A percentile compares a stretch with the other conserved stretches of the same genome.
These are phyloP conservation scores for Pseudoatta argentina DNA, from an alignment of 1,140 invertebrate genomes.

Conservation along the genomic window DNA sequence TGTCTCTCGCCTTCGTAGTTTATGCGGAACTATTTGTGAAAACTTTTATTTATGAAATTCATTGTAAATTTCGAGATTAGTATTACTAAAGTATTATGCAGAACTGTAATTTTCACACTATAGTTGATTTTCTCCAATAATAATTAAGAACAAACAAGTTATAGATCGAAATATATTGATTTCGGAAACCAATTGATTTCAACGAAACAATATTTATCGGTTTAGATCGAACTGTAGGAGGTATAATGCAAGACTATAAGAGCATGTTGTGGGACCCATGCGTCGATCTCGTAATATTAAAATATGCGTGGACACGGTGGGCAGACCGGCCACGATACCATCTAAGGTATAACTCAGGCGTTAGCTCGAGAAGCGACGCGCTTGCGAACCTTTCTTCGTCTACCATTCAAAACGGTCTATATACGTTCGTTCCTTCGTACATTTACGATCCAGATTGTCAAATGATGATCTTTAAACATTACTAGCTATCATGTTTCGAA, in stretches of 20 bases:
- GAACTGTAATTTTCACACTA: neutral
- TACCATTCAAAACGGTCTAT: slow-evolving; percentile 7
- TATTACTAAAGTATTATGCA: neutral
- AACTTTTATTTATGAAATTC: neutral
- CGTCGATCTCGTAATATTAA: slow-evolving; percentile 47
- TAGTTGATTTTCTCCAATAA: neutral
- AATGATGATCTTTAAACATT: slow-evolving; percentile 20
- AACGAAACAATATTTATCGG: neutral
- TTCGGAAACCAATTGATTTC: neutral
- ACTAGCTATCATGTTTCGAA: neutral
- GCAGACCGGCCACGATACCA: slow-evolving; percentile 52
- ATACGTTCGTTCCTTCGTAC: neutral
- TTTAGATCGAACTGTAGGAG: neutral
- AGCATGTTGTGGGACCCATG: slow-evolving; percentile 8
- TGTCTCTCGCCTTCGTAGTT: slow-evolving; percentile 45
- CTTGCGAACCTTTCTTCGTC: slow-evolving; percentile 42
- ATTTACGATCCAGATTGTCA: slow-evolving; percentile 17
- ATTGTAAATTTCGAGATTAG: neutral
- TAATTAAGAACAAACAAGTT: neutral
- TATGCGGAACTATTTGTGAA: neutral
- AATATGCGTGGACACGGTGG: slow-evolving; percentile 38
- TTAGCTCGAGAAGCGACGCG: slow-evolving; percentile 19
- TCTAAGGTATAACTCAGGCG: slow-evolving; percentile 52
- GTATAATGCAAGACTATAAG: neutral
- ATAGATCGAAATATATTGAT: neutral